phyloP scores from a whole-genome alignment of 2,888 invertebrate genomes.

The Itoplectis maculator region DNA sequence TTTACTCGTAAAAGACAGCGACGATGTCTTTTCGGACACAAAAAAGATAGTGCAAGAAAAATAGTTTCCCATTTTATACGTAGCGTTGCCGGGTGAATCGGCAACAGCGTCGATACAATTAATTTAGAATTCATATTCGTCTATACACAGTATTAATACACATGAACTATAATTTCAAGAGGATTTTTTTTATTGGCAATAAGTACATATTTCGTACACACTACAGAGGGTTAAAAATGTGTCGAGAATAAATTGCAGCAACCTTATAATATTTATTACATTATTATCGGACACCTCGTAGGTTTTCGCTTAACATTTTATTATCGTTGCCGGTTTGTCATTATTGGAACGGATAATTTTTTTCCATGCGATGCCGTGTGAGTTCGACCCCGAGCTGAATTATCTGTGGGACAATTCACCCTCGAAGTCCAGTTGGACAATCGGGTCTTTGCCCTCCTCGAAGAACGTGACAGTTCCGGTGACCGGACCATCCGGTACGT shows the following conservation, averaged over 20 bases:
- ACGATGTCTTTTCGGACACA: no score
- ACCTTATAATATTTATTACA: constrained; percentile 2
- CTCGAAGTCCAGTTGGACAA: constrained; percentile 26
- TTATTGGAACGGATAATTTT: neutral
- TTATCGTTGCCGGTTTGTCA: neutral
- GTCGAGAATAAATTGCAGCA: neutral
- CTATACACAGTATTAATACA: no score
- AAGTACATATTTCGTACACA: no score
- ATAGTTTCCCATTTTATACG: no score
- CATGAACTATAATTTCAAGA: no score
- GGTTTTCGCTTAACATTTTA: neutral
- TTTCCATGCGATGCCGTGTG: neutral
- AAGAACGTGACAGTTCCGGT: constrained; percentile 8
- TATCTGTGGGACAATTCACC: constrained; percentile 28
- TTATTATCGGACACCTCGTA: neutral
- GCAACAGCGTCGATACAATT: no score
- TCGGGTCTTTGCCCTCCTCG: constrained; percentile 58
- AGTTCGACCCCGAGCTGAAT: constrained; percentile 36
- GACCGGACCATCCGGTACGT: constrained; percentile 50
- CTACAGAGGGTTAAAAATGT: no score
- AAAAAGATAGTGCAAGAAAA: no score
- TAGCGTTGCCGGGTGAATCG: no score
- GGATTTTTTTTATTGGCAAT: no score
- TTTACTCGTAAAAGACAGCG: no score
- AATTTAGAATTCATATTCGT: no score